Evolutionary conservation across 2,888 invertebrate species (phyloP).

Genomic region (Baccha elongata): DNA sequence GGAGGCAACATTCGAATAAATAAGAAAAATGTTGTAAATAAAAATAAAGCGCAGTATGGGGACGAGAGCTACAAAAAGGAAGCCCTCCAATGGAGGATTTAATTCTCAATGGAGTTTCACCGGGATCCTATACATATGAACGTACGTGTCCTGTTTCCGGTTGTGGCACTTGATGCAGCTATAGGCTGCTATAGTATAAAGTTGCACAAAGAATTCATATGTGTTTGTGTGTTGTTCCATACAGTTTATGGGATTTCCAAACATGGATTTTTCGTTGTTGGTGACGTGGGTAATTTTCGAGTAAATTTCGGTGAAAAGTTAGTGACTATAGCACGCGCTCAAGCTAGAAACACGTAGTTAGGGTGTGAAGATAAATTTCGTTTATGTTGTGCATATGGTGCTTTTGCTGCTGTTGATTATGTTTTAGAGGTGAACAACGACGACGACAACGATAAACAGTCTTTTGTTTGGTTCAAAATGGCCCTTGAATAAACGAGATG

Average conservation of each 20-base stretch:
- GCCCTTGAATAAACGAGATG: conserved; percentile 35
- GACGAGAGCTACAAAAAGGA: not conserved
- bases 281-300: conserved; percentile 72
- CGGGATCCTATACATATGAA: too few relatives aligned
- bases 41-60: conserved; percentile 50
- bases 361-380: conserved; percentile 61
- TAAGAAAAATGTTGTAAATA: conserved; percentile 69
- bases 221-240: not conserved
- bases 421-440: conserved; percentile 16
- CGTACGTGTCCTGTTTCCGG: conserved; percentile 42
- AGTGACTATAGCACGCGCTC: conserved; percentile 40
- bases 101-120: conserved; percentile 61
- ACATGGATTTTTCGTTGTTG: conserved; percentile 50
- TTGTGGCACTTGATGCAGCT: conserved; percentile 11
- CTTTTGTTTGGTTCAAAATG: conserved; percentile 13
- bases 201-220: not conserved
- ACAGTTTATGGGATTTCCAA: conserved; percentile 63
- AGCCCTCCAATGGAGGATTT: conserved; percentile 58
- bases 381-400: conserved; percentile 62
- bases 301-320: conserved; percentile 68
- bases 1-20: conserved; percentile 63
- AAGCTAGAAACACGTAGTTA: conserved; percentile 36
- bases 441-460: conserved; percentile 1
- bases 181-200: conserved; percentile 8
- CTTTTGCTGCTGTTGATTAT: conserved; percentile 26